A percentile compares a stretch with the other conserved stretches of the same genome.
Evolutionary conservation across 2,797 vertebrate genomes (phyloP).

Genomic region (Rhynchotus rufescens): DNA sequence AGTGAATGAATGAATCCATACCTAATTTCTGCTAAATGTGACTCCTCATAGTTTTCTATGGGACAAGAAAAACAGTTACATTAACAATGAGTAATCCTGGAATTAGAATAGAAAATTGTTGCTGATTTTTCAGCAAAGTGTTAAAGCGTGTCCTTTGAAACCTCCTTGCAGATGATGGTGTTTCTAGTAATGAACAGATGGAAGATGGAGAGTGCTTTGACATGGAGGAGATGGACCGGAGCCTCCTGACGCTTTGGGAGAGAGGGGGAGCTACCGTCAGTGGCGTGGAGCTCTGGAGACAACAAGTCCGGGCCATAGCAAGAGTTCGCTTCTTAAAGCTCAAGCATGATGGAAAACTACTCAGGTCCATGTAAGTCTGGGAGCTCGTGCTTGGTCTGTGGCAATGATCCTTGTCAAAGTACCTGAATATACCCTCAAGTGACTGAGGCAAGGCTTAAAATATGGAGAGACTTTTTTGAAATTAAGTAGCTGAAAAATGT

Average conservation of each 20-base stretch:
- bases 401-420: neutral
- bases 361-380: conserved; percentile 85
- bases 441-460: neutral
- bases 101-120: neutral
- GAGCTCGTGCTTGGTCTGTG: neutral
- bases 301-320: conserved; percentile 87
- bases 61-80: neutral
- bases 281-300: conserved; percentile 86
- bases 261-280: conserved; percentile 36
- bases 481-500: neutral
- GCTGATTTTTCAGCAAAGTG: neutral
- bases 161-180: conserved; percentile 77
- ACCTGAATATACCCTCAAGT: fast-evolving
- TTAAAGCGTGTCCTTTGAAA: neutral
- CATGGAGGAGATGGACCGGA: conserved; percentile 78
- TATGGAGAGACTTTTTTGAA: neutral
- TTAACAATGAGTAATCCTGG: neutral
- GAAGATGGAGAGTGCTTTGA: conserved; percentile 73
- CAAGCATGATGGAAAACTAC: conserved; percentile 83
- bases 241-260: conserved; percentile 73
- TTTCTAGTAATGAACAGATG: conserved; percentile 75
- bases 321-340: conserved; percentile 90
- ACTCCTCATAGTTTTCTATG: neutral
- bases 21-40: neutral
- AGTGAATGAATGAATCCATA: too few relatives aligned